phyloP scores from a whole-genome alignment of 2,888 invertebrate genomes.

The Mesochorus sp. region DNA sequence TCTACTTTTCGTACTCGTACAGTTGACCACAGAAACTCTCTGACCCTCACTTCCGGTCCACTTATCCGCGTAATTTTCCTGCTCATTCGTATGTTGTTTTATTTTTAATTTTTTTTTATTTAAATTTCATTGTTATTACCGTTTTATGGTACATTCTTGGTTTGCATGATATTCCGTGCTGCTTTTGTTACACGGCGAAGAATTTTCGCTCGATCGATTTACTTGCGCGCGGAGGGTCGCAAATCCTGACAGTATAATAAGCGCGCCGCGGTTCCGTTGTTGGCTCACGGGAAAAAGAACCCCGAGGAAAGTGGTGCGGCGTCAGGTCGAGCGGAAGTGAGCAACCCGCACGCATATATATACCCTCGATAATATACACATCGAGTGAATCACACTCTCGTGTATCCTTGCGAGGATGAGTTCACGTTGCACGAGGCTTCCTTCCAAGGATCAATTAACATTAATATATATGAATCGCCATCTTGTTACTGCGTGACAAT shows the following conservation, averaged over 20 bases:
- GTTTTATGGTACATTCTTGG: background rate
- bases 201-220: conserved; percentile 12
- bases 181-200: conserved; percentile 5
- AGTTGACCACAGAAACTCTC: conserved; percentile 6
- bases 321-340: conserved; percentile 50
- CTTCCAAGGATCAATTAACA: background rate
- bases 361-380: conserved; percentile 40
- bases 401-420: background rate
- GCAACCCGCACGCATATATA: conserved; percentile 27
- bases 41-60: conserved; percentile 33
- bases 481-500: too few relatives aligned
- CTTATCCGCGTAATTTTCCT: conserved; percentile 21
- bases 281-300: conserved; percentile 27
- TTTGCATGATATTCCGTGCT: background rate
- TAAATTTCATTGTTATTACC: background rate
- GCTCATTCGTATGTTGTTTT: conserved; percentile 1
- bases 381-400: conserved; percentile 49
- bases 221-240: background rate
- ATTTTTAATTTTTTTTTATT: background rate
- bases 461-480: too few relatives aligned
- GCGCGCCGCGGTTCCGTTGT: background rate
- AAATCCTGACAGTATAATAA: conserved; percentile 15
- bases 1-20: background rate
- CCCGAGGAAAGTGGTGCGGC: conserved; percentile 32
- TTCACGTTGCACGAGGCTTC: background rate